Evolutionary conservation across 2,113 vertebrate species (phyloP), one percentile per base, ranked within the genome.

Genomic region (Colistium nudipinnis): DNA sequence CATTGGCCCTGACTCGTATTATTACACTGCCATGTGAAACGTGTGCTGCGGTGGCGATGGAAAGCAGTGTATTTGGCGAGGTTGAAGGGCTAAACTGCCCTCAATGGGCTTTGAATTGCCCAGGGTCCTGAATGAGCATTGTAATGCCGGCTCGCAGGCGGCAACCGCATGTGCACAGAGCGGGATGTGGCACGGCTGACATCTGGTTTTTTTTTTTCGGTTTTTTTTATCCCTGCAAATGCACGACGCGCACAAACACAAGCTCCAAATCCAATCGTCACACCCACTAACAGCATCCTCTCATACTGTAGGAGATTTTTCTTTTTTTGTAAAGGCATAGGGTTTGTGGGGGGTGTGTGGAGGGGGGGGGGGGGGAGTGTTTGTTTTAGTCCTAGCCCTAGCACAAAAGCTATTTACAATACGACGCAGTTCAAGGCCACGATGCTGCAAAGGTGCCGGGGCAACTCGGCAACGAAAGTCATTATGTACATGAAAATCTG

Each of bases 71-170:
- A 28, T 74, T 56, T 76, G 68, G 39, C 14, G 13, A 52, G 48
- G 77, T 70, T 77, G 55, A 36, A 75, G 44, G 51, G 25, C 30
- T 27, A 69, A 77, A 77, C 52, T 53, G 55, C 66, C 63, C 55
- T 83, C 80, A 74, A 57, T 80, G 69, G 70, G 56, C 51, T 82
- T 76, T 76, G 67, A 69, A 87, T 78, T 71, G 83, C 77, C 38
- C n/a, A 64, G 56, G 74, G 72, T 74, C 62, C 51, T 57, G 73
- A 84, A 81, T 81, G 62, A 77, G 77, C 57, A 75, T 82, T 77
- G 54, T 78, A 63, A 72, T 51, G 61, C 27, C 3, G 25, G 72
- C 53, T 79, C 25, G 59, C 49, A 65, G 55, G 55, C 67, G 49
- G 56, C 65, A 61, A 70, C 65, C 44, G 47, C 67, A 83, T 68